phyloP scores from a whole-genome alignment of 2,113 vertebrate genomes.

The Apeltes quadracus region DNA sequence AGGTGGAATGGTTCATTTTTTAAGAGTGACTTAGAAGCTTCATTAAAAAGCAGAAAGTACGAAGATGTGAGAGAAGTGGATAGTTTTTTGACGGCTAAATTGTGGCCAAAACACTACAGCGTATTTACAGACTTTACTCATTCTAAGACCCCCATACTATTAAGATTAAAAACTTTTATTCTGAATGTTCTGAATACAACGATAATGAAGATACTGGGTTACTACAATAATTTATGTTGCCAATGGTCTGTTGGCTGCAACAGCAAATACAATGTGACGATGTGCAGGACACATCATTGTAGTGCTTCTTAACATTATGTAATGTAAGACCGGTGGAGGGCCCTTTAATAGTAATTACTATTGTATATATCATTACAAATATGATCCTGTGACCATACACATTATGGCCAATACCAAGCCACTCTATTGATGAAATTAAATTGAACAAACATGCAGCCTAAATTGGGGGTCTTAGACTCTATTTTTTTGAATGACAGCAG shows the following conservation, averaged over 20 bases:
- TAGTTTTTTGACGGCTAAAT: neutral
- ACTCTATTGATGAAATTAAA: neutral
- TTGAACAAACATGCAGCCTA: neutral
- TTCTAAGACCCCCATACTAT: neutral
- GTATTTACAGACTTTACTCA: neutral
- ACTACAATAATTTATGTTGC: neutral
- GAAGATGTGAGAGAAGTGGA: neutral
- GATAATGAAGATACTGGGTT: neutral
- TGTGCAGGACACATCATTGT: neutral
- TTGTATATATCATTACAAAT: neutral
- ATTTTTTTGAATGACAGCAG: slow-evolving; percentile 42
- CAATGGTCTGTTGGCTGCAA: neutral
- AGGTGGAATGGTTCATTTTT: neutral
- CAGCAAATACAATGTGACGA: neutral
- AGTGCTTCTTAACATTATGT: too few relatives aligned
- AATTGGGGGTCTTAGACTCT: too few relatives aligned
- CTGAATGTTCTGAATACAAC: neutral
- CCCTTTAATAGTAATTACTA: neutral
- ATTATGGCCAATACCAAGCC: neutral
- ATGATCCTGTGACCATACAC: neutral
- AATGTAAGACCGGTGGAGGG: slow-evolving; percentile 27
- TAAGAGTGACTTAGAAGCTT: neutral
- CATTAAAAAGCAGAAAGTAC: neutral
- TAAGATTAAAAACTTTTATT: neutral
- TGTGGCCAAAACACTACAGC: neutral